Base-by-base conservation (phyloP, 2,888 invertebrate genomes). In the Sisyra nigra region DNA sequence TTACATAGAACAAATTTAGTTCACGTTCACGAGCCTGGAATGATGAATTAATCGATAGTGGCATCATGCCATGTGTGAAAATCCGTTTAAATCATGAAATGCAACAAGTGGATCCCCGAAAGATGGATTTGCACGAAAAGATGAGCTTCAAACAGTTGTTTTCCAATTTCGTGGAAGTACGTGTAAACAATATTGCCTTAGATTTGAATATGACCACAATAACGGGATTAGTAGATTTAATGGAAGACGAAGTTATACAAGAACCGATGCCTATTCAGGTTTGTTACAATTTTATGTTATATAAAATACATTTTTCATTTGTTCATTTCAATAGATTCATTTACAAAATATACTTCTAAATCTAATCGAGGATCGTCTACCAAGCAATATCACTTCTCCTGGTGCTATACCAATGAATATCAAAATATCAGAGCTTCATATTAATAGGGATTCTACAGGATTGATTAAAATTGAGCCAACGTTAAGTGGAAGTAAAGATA, bases 231-330 rank as follows among this genome's bases (percentile, higher is more conserved):
- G 72, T 80, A 0, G 91, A 89, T 60, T 72, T 93, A 48, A 68
- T 83, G 1, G 92, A 92, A 57, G 92, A 93, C 60, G 92, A 93
- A 65, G 72, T 86, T 31, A 69, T 84, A 17, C 75, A 76, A 2
- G 74, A 78, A 44, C 83, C 88, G 0, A 74, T 91, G 62, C 89
- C 91, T 3, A 67, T 89, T 54, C 76, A 85, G 69, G 86, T 87
- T 59, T 18, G 11, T 34, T 7, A n/a, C n/a, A n/a, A n/a, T n/a
- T 34, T 15, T 35, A n/a, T 14, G 11, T 8, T n/a, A 31, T n/a
- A 31, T 31, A 31, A 3, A n/a, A 31, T 31, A n/a, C 32, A 4
- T n/a, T 4, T n/a, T 31, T 31, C 11, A 31, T 31, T 30, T 30
- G 30, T 10, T 30, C 30, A 9, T 10, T 30, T 30, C 18, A n/a